Evolutionary conservation across 2,888 invertebrate genomes (phyloP).

Genomic region (Eucera pruinosa): DNA sequence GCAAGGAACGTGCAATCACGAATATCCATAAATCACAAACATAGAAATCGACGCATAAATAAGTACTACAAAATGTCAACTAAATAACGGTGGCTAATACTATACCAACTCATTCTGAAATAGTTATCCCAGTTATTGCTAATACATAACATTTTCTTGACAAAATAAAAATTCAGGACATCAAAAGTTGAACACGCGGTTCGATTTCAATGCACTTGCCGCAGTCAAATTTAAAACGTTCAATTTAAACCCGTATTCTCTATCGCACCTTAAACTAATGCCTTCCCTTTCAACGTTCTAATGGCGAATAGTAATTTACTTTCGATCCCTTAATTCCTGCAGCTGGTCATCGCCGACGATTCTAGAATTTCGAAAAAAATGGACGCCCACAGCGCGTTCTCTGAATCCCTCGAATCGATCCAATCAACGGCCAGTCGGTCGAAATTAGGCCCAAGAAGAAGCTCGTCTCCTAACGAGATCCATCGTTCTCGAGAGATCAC

Average conservation of each 20-base stretch:
- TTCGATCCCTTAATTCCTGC: neutral
- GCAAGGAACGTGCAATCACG: too few relatives aligned
- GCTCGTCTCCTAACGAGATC: conserved; percentile 68
- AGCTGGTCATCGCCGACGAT: neutral
- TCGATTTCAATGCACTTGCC: too few relatives aligned
- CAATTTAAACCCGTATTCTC: neutral
- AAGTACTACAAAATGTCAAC: too few relatives aligned
- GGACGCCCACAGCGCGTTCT: conserved; percentile 10
- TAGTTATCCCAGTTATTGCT: too few relatives aligned
- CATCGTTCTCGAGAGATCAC: conserved; percentile 57
- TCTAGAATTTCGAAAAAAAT: conserved; percentile 13
- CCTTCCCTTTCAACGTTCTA: neutral
- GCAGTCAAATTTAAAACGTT: neutral
- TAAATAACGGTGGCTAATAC: too few relatives aligned
- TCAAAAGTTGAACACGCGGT: too few relatives aligned
- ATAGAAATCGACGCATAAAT: too few relatives aligned
- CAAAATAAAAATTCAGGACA: too few relatives aligned
- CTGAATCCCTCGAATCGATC: conserved; percentile 32
- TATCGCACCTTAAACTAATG: neutral
- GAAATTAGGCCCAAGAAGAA: conserved; percentile 54
- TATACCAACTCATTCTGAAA: too few relatives aligned
- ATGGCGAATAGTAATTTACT: conserved; percentile 1
- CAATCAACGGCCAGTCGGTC: conserved; percentile 29
- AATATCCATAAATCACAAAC: too few relatives aligned
- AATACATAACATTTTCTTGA: too few relatives aligned